phyloP scores from a whole-genome alignment of 2,113 vertebrate species.

The Stomatorhinus ivindoensis region DNA sequence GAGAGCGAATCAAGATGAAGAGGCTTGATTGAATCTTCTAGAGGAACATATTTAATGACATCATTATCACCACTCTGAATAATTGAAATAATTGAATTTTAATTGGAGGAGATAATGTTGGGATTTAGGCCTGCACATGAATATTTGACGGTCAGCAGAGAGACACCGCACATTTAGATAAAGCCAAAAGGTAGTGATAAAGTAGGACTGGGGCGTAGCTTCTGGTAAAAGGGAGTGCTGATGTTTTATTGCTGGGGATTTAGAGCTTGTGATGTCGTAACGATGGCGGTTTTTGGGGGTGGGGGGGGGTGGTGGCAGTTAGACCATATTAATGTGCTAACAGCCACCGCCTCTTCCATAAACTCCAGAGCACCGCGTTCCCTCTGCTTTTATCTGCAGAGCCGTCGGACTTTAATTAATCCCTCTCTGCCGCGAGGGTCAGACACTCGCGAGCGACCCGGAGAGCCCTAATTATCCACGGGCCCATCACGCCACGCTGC shows the following conservation, averaged over 20 bases:
- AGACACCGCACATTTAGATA: neutral
- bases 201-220: neutral
- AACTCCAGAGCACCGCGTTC: neutral
- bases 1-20: neutral
- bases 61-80: slow-evolving; percentile 3
- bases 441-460: neutral
- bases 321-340: neutral
- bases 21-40: neutral
- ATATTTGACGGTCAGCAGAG: neutral
- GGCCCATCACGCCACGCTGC: neutral
- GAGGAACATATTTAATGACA: neutral
- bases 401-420: neutral
- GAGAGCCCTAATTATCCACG: neutral
- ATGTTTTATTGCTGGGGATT: neutral
- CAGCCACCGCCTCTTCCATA: neutral
- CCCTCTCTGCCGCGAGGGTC: neutral
- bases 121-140: neutral
- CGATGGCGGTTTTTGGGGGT: neutral
- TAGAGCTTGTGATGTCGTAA: neutral
- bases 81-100: slow-evolving; percentile 10
- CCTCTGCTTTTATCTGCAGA: neutral
- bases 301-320: neutral
- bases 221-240: neutral
- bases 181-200: neutral
- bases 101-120: neutral